Evolutionary conservation across 2,113 vertebrate species (phyloP), one percentile per base, ranked within the genome.

Genomic region (Sylvia atricapilla): DNA sequence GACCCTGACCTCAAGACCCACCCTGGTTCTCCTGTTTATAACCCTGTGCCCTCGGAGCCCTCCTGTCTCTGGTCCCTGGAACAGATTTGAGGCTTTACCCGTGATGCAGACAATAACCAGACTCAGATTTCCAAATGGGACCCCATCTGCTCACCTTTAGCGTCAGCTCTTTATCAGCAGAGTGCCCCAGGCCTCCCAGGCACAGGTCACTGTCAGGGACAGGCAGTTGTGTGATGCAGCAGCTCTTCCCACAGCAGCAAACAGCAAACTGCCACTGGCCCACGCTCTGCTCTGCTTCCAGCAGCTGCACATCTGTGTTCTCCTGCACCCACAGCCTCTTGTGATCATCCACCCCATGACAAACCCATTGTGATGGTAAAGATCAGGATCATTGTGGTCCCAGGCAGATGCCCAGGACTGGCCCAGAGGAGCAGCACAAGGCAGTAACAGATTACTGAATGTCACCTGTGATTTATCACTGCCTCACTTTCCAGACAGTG

Each of bases 391-490:
- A 37, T 2, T 49, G 72, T 7, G 13, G 41, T 53, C 87, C 60
- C 84, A 62, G 72, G 85, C 74, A 62, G 87, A 37, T 27, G 63
- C 82, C 83, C 62, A 59, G 56, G 23, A 27, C 15, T 2, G 11
- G 68, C 84, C 84, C 81, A 22, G 69, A n/a, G 91, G 78, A 77
- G 9, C 73, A 56, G 77, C 84, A 82, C 81, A 9, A 91, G 87
- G 93, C 94, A 91, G 41, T 35, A 75, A 80, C 79, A 87, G 85
- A 91, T 95, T 43, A 73, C 78, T 85, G 89, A 66, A 37, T 85
- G 93, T 95, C 94, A 87, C 87, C 84, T 87, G 13, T 17, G 63
- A 95, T 95, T 94, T 95, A 84, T 96, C 91, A 24, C 81, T 66
- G 70, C 87, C 87, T 67, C 24, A 55, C 18, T 50, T 67, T 78